Base-by-base conservation (phyloP, 2,797 vertebrate species). In the Lates japonicus region DNA sequence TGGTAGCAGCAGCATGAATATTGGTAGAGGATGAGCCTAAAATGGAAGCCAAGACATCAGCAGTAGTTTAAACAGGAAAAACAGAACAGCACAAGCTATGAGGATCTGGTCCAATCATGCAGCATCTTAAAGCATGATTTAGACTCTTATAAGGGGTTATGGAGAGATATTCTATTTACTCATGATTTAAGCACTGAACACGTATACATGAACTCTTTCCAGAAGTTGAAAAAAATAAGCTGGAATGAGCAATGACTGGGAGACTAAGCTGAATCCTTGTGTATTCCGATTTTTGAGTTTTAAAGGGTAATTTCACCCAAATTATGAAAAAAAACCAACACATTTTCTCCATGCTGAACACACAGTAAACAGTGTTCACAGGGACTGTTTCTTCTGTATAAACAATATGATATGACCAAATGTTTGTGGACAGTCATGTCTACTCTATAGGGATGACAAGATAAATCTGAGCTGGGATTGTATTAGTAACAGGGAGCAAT, bases 1-100 rank as follows among this genome's bases (percentile, higher is more conserved):
- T 31, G 35, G 58, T 3, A 31, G 10, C 12, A 35, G 42, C 29
- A 66, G 37, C 25, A 51, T 57, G 9, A 67, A 54, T 51, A 25
- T 8, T 63, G 42, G 44, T 16, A 41, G 33, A 46, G 14, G 54
- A 51, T 65, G 29, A 57, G 14, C 22, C 33, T 22, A 4, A 31
- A 78, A 33, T n/a, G 7, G 37, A 72, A 35, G 19, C 52, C 29
- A 37, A 3, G 2, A 54, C 33, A 62, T 48, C 46, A n/a, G 22
- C 14, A 42, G 29, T 11, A 7, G n/a, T 20, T 59, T 3, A 1
- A 22, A 29, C 5, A 19, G 70, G 57, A 68, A 8, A 77, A 78
- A 72, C 33, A 20, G 78, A 11, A 41, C 2, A 42, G 41, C 54
- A 81, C 74, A 51, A 49, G 63, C 52, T 1, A 5, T 2, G 25